Percentiles rank a stretch among this genome's conserved stretches.
phyloP scores from a whole-genome alignment of 2,113 vertebrate genomes.

The Cololabis saira region DNA sequence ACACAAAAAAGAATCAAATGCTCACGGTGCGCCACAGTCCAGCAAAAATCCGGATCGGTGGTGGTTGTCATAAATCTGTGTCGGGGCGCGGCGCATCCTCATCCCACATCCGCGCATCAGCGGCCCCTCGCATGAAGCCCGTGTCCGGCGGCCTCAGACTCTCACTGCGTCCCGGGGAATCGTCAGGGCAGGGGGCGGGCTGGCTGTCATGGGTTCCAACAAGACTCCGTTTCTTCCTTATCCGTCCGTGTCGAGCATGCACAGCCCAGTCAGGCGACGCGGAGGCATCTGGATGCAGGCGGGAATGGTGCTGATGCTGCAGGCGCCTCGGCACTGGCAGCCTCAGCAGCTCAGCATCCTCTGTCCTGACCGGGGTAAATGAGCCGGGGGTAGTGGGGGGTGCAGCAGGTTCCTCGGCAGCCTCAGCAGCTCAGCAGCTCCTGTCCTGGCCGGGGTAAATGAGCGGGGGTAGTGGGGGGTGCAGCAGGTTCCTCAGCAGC shows the following conservation, averaged over 20 bases:
- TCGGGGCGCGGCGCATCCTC: constrained; percentile 67
- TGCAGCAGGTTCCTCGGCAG: too few species aligned
- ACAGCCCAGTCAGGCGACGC: not conserved
- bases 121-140: constrained; percentile 64
- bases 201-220: constrained; percentile 38
- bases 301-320: too few species aligned
- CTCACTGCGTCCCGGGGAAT: constrained; percentile 57
- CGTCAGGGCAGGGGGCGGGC: constrained; percentile 56
- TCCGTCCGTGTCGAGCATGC: constrained; percentile 32
- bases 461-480: too few species aligned
- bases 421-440: too few species aligned
- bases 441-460: too few species aligned
- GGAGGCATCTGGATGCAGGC: constrained; percentile 26
- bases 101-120: constrained; percentile 68
- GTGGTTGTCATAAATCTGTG: constrained; percentile 55
- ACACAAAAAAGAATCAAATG: constrained; percentile 31
- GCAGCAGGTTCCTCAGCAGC: constrained; percentile 62
- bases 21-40: constrained; percentile 59
- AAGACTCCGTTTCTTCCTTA: constrained; percentile 19
- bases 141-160: constrained; percentile 64
- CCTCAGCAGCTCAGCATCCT: too few species aligned
- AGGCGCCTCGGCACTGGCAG: too few species aligned
- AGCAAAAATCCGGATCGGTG: constrained; percentile 45
- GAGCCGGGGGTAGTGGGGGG: too few species aligned
- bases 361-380: too few species aligned